Base-by-base conservation (phyloP, 1,140 invertebrate species). In the Coenobita brevimanus region DNA sequence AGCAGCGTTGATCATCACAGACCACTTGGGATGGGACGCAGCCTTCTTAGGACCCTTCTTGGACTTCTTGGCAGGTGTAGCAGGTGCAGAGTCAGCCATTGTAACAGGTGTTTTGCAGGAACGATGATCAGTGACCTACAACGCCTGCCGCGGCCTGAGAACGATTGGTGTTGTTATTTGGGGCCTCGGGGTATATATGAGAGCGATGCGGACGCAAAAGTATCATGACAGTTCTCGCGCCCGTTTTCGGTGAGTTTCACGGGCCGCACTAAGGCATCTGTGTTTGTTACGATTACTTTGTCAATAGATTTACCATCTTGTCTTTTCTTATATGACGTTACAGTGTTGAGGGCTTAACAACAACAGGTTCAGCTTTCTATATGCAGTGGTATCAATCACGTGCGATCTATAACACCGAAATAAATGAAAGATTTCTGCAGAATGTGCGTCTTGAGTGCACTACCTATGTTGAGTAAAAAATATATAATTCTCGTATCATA, bases 11-110 rank as follows among this genome's bases (percentile, higher is more conserved):
- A 87, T 80, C 84, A 87, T 87, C 0, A 38, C 43, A 73, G 76
- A 69, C 13, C 79, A 87, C 43, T 87, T 87, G 21, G 92, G 92
- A 54, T 92, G 92, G 75, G 88, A 88, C 10, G 91, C 64, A 8
- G 78, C 21, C 73, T 87, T 87, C 76, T 87, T 87, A 0, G 62
- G 21, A 0, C 8, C 64, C 33, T 57, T 71, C 54, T 76, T 78
- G n/a, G n/a, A n/a, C n/a, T n/a, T n/a, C 62, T 69, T 64, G n/a
- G 76, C 30, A 43, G 80, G 80, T 62, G 69, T 80, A 8, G 76
- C 46, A 13, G 84, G 57, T 10, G 82, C 67, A 6, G 82, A 1
- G 24, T 54, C 21, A 1, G 84, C 54, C 36, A 50, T 46, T 54
- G 27, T 17, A 21, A 0, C 24, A 10, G 36, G 3, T 36, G 46